Conservation (phyloP, 2,113 vertebrate species). For the Pristiophorus japonicus region DNA sequence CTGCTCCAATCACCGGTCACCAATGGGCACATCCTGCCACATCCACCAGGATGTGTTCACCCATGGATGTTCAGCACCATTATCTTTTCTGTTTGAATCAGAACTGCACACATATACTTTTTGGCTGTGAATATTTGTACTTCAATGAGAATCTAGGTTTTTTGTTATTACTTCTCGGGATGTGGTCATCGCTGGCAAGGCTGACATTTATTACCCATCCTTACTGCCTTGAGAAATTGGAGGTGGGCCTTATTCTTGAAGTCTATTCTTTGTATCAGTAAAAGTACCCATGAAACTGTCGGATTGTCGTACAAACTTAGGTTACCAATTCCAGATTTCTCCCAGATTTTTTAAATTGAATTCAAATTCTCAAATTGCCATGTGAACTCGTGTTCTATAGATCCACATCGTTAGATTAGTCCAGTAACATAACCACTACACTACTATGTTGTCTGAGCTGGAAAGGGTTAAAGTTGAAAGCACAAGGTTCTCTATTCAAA, state of each 20-base stretch:
- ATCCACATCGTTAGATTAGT: neutral
- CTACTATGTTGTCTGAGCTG: neutral
- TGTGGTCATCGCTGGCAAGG: neutral
- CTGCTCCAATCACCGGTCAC: neutral
- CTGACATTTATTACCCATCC: neutral
- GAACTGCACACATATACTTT: neutral
- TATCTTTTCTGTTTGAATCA: neutral
- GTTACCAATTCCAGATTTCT: neutral
- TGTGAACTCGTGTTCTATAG: neutral
- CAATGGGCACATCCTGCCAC: neutral
- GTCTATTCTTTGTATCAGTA: neutral
- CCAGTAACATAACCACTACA: neutral
- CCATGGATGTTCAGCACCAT: neutral
- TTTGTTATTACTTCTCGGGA: neutral
- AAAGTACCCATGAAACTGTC: neutral
- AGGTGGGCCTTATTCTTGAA: neutral
- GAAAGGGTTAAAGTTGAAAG: slow-evolving; percentile 4
- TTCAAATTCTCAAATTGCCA: neutral
- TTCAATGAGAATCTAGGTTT: neutral
- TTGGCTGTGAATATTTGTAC: neutral
- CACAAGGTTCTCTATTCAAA: slow-evolving; percentile 5
- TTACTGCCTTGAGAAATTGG: neutral
- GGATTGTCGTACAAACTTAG: neutral
- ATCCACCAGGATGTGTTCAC: neutral
- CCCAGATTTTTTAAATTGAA: neutral